Evolutionary conservation across 1,140 invertebrate genomes (phyloP), one percentile per base, ranked within the genome.

Genomic region (Armadillidium nasatum): DNA sequence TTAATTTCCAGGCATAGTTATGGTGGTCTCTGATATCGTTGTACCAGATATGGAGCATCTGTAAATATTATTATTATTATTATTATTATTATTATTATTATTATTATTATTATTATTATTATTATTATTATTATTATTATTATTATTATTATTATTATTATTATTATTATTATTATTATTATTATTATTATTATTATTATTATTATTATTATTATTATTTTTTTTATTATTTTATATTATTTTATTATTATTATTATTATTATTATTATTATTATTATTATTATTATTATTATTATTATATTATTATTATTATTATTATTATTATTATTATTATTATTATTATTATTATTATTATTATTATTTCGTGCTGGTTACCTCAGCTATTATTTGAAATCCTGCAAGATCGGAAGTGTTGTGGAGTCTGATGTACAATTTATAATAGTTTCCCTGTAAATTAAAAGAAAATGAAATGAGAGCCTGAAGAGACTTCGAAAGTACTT

Each of bases 21-120:
- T 75, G 73, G 4, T 68, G 73, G 44, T 75, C 73, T 44, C 73
- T 19, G 0, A 68, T 33, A 13, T 75, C 73, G 0, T 44, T 68
- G 43, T 75, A 60, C 73, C 73, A 75, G 21, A 75, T 19, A 44
- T 68, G 73, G 4, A 75, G 54, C 7, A 44, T 44, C 73, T 75
- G 73, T 72, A 60, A 60, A 19, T 15, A 15, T 60, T 19, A 60
- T 15, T 7, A 3, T 4, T 60, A 60, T 60, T 60, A 60, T 13
- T 13, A 15, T 15, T 60, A 60, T 13, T 19, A 19, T 15, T 15
- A 19, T 15, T 15, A 60, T 60, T 19, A 4, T 10, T 15, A 4
- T 60, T 60, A 33, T 33, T 33, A 33, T 33, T 33, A 33, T 33
- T 3, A 33, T 33, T 33, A 33, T 33, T 33, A 33, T 60, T 19